Percentiles rank a stretch among this genome's conserved stretches.
These are phyloP conservation scores for Danionella dracula DNA, from an alignment of 2,797 vertebrate genomes.

Conservation along the genomic window DNA sequence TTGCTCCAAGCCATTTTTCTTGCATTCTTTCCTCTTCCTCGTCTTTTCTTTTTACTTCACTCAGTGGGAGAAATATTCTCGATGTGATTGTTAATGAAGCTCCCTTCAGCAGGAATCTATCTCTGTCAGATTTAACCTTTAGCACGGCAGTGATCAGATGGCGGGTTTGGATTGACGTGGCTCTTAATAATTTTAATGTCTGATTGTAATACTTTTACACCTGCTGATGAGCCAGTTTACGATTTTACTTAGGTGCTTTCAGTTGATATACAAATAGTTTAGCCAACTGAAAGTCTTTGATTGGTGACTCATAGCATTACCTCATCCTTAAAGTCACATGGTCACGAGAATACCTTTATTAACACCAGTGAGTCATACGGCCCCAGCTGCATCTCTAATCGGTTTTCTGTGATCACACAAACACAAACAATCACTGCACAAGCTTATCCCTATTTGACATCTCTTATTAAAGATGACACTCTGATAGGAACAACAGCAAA, in stretches of 20 bases:
- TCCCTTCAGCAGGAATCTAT: constrained; percentile 49
- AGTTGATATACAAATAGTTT: constrained; percentile 13
- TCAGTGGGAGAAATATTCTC: constrained; percentile 38
- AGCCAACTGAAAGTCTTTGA: constrained; percentile 53
- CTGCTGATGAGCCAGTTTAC: constrained; percentile 16
- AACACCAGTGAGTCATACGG: constrained; percentile 49
- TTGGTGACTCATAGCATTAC: constrained; percentile 71
- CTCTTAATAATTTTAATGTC: constrained; percentile 32
- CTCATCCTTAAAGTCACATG: constrained; percentile 61
- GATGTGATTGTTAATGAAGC: constrained; percentile 50
- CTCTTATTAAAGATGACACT: background rate
- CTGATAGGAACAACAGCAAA: background rate
- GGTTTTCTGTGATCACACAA: background rate
- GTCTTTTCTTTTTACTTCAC: constrained; percentile 1
- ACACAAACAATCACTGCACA: background rate
- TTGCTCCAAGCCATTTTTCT: constrained; percentile 29
- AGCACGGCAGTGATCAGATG: constrained; percentile 6
- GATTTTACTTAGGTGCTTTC: constrained; percentile 41
- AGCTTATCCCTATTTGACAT: background rate
- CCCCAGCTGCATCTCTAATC: constrained; percentile 30
- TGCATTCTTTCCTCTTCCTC: background rate
- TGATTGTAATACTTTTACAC: constrained; percentile 18
- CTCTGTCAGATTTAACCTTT: constrained; percentile 53
- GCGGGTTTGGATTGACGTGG: constrained; percentile 33
- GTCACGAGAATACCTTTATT: constrained; percentile 20